A percentile compares a stretch with the other conserved stretches of the same genome.
Conservation (phyloP, 2,113 vertebrate species). For the Oreochromis niloticus region DNA sequence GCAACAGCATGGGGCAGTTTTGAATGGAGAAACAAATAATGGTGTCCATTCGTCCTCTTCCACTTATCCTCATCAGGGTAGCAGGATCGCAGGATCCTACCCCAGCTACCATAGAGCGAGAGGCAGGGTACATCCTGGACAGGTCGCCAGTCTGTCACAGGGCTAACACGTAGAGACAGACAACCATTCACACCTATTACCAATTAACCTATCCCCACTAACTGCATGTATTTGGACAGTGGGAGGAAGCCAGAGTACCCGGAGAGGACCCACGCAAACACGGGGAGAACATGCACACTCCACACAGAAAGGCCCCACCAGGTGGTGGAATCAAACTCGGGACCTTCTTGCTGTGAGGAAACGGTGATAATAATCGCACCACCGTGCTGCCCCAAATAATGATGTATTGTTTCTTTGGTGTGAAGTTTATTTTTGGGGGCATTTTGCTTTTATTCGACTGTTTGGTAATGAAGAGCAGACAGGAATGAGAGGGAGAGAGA, state of each 20-base stretch:
- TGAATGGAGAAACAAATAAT: background rate
- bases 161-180: background rate
- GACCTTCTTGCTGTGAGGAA: background rate
- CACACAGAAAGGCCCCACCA: background rate
- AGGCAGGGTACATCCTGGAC: background rate
- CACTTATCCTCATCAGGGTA: background rate
- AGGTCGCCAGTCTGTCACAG: background rate
- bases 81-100: background rate
- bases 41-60: fast-evolving
- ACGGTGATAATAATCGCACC: background rate
- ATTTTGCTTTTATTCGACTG: background rate
- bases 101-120: background rate
- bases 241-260: background rate
- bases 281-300: background rate
- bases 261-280: background rate
- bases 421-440: background rate
- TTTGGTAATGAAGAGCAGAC: background rate
- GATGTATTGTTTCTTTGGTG: background rate
- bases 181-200: background rate
- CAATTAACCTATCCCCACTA: background rate
- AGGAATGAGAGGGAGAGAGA: background rate
- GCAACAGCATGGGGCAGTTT: background rate
- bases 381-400: background rate
- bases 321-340: background rate
- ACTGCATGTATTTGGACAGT: background rate